Conservation (phyloP, 2,797 vertebrate genomes). For the Siniperca undulata region DNA sequence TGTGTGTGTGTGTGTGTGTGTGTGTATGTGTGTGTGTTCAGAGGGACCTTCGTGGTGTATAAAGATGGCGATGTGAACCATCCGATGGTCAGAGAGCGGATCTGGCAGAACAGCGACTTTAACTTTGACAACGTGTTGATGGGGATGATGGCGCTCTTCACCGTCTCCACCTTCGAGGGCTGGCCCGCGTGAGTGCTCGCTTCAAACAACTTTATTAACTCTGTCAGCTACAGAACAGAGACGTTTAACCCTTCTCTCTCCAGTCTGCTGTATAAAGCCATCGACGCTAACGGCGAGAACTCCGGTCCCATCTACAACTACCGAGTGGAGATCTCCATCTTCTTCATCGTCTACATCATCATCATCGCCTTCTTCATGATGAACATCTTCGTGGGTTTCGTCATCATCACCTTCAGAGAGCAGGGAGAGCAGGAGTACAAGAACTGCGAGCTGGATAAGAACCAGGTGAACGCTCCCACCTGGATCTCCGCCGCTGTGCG, state of each 20-base stretch:
- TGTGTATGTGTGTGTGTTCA: slow-evolving; percentile 64
- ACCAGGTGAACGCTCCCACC: slow-evolving; percentile 87
- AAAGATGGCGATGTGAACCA: slow-evolving; percentile 97
- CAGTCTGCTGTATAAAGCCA: slow-evolving; percentile 89
- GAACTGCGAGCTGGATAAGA: slow-evolving; percentile 99
- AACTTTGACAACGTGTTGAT: slow-evolving; percentile 98
- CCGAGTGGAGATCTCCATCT: slow-evolving; percentile 98
- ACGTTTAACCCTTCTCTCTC: neutral
- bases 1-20: slow-evolving; percentile 4
- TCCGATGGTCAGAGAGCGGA: slow-evolving; percentile 92
- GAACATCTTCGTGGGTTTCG: slow-evolving; percentile 99
- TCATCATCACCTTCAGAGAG: slow-evolving; percentile 99
- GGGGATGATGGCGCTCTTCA: slow-evolving; percentile 99
- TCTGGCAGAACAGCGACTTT: slow-evolving; percentile 97
- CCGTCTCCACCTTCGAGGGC: slow-evolving; percentile 97
- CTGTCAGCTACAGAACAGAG: neutral
- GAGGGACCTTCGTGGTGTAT: slow-evolving; percentile 97
- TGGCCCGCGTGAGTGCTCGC: slow-evolving; percentile 93
- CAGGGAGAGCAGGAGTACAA: slow-evolving; percentile 98
- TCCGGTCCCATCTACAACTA: slow-evolving; percentile 97
- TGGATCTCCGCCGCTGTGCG: too few relatives aligned
- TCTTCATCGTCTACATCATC: slow-evolving; percentile 99
- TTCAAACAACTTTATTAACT: neutral
- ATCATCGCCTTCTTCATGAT: slow-evolving; percentile 99
- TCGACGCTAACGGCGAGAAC: slow-evolving; percentile 93